phyloP scores from a whole-genome alignment of 1,140 invertebrate genomes.

The Ptiloglossa arizonensis region DNA sequence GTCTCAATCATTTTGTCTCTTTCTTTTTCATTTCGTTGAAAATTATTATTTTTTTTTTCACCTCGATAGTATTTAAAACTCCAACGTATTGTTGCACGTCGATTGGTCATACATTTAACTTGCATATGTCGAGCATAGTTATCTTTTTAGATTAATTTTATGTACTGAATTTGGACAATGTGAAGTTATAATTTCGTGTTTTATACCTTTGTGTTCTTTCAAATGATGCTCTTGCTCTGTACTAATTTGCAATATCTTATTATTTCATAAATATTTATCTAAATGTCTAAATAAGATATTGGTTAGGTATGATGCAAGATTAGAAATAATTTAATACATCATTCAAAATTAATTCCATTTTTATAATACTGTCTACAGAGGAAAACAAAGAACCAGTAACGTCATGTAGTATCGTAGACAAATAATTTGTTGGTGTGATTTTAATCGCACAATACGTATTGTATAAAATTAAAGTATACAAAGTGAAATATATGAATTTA shows the following conservation, averaged over 20 bases:
- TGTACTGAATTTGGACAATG: neutral
- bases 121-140: conserved; percentile 34
- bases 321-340: neutral
- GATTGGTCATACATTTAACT: conserved; percentile 11
- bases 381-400: neutral
- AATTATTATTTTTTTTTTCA: conserved; percentile 7
- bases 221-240: conserved; percentile 19
- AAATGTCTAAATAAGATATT: neutral
- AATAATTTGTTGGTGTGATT: neutral
- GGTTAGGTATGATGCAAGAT: neutral
- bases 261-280: neutral
- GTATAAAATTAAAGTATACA: neutral
- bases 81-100: conserved; percentile 22
- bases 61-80: neutral
- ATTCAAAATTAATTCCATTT: neutral
- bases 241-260: neutral
- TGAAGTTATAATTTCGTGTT: neutral
- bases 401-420: neutral
- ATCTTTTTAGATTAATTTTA: conserved; percentile 7
- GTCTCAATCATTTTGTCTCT: neutral
- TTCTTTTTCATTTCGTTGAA: neutral
- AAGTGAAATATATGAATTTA: neutral
- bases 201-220: neutral
- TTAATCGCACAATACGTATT: neutral
- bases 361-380: neutral